Conservation (phyloP, 2,888 invertebrate species). For the Schizaphis graminum region DNA sequence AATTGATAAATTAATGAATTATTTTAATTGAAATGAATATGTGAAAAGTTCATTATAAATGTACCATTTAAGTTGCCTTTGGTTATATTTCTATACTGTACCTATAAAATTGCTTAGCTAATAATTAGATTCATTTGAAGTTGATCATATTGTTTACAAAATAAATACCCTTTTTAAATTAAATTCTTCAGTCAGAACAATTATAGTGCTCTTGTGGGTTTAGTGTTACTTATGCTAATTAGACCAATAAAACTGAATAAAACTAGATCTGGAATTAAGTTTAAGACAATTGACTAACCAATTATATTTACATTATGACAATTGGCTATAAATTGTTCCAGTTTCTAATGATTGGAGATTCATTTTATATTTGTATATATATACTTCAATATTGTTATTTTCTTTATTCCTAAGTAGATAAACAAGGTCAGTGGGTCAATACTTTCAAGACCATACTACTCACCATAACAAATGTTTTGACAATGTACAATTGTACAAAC, state of each 20-base stretch:
- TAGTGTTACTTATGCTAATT: constrained; percentile 23
- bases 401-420: constrained; percentile 35
- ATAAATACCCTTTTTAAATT: constrained; percentile 6
- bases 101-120: background rate
- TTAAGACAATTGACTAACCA: constrained; percentile 45
- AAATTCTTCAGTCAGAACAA: background rate
- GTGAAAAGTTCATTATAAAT: background rate
- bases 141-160: constrained; percentile 54
- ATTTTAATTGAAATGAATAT: background rate
- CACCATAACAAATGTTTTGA: constrained; percentile 44
- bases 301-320: constrained; percentile 24
- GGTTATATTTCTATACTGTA: background rate
- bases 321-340: constrained; percentile 39
- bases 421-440: constrained; percentile 61
- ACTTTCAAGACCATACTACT: constrained; percentile 50
- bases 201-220: background rate
- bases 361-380: constrained; percentile 4
- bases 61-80: constrained; percentile 2
- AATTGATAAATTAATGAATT: background rate
- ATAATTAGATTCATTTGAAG: background rate
- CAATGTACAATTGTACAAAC: background rate
- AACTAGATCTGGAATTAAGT: constrained; percentile 38
- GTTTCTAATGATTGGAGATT: constrained; percentile 56
- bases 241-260: constrained; percentile 55
- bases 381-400: background rate